Evolutionary conservation across 2,113 vertebrate genomes (phyloP), one percentile per base, ranked within the genome.

Genomic region (Pyxicephalus adspersus): DNA sequence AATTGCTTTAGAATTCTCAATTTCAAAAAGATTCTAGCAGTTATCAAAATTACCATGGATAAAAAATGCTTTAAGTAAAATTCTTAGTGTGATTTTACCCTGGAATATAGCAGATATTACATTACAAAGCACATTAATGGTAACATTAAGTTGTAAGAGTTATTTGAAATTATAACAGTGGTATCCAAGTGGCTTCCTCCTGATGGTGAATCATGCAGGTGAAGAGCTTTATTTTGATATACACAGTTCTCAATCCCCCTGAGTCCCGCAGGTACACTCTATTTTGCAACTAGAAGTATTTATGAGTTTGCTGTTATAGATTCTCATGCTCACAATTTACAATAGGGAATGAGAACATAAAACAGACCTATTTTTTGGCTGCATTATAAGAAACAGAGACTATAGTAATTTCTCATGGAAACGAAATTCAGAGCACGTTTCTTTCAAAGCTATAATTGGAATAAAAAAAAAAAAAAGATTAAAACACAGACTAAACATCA

Each of bases 261-360:
- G 77, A 60, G 77, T 68, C 67, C 64, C 50, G 17, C 17, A 25
- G 31, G 29, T 26, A 58, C 29, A 68, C 64, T 68, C 52, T 60
- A 79, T 79, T 54, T 68, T 68, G 23, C 15, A 79, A 68, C 64
- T 34, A 67, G 63, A 67, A 77, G n/a, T 57, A 65, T 68, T 79
- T 79, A 79, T 60, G 77, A 79, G 77, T 16, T 64, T 58, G 52
- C 8, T 79, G 65, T 67, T 68, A 79, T 68, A 50, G 65, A 60
- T 79, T 31, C 31, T 79, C 77, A 79, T 79, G 54, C 54, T 38
- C n/a, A 45, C 64, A 68, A 68, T 79, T 79, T 68, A 79, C 65
- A 67, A 79, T 79, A 60, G 77, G 28, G 57, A 58, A 79, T 79
- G 52, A 79, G 76, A 79, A 60, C 76, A 78, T 67, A 79, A 79